Evolutionary conservation across 1,140 invertebrate species (phyloP).

Genomic region (Hypsibius dujardini): DNA sequence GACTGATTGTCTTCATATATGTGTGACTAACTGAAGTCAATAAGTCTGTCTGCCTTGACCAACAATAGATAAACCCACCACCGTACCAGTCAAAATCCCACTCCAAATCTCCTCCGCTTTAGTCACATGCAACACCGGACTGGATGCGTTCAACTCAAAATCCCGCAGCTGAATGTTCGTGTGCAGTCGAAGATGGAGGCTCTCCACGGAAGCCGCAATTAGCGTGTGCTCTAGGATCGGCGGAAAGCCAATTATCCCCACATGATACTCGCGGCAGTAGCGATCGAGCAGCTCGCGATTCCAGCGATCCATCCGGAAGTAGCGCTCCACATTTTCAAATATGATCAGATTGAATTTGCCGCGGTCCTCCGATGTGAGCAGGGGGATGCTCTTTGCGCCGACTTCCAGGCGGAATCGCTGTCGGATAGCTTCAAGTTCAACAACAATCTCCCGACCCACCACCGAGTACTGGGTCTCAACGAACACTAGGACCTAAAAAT

Average conservation of each 20-base stretch:
- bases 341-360: conserved; percentile 75
- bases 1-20: too few relatives aligned
- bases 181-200: conserved; percentile 77
- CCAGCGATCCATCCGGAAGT: conserved; percentile 89
- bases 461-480: conserved; percentile 83
- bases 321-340: conserved; percentile 88
- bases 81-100: conserved; percentile 51
- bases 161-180: conserved; percentile 74
- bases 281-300: conserved; percentile 86
- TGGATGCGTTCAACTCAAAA: conserved; percentile 65
- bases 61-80: conserved; percentile 15
- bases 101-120: conserved; percentile 71
- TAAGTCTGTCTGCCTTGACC: neutral
- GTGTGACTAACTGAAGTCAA: neutral
- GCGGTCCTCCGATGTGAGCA: conserved; percentile 77
- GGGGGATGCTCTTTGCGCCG: conserved; percentile 73
- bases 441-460: conserved; percentile 74
- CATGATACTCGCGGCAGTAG: conserved; percentile 83
- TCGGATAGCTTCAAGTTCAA: conserved; percentile 72
- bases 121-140: conserved; percentile 67
- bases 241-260: conserved; percentile 87
- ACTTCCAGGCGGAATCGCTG: conserved; percentile 87
- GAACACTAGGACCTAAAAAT: conserved; percentile 68
- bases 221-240: conserved; percentile 67
- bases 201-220: conserved; percentile 43